Percentiles rank a stretch among this genome's conserved stretches.
phyloP scores from a whole-genome alignment of 2,888 invertebrate species.

The Griposia aprilina region DNA sequence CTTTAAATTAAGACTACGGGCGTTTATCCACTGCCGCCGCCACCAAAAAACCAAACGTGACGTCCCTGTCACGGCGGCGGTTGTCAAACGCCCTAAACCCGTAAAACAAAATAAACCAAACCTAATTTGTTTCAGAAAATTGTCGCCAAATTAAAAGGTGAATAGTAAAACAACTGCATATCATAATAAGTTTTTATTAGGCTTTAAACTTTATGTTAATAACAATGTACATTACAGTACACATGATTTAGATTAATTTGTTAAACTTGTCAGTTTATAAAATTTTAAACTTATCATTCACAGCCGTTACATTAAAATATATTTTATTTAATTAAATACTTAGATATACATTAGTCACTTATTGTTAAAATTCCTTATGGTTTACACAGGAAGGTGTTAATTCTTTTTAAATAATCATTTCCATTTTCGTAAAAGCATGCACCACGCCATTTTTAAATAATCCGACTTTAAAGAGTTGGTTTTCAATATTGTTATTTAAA shows the following conservation, averaged over 20 bases:
- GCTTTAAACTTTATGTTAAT: conserved; percentile 50
- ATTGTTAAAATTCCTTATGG: conserved; percentile 22
- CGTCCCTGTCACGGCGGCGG: no score
- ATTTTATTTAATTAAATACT: conserved; percentile 43
- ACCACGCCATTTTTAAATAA: background rate
- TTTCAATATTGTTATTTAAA: background rate
- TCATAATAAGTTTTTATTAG: conserved; percentile 51
- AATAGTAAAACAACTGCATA: conserved; percentile 16
- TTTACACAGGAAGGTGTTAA: conserved; percentile 9
- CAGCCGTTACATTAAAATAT: conserved; percentile 65
- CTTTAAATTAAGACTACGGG: background rate
- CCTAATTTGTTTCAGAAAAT: background rate
- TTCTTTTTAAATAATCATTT: background rate
- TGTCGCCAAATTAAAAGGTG: background rate
- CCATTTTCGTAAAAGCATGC: background rate
- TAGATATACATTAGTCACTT: conserved; percentile 25
- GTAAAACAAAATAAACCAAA: background rate
- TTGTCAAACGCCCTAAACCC: background rate
- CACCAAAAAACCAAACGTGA: background rate
- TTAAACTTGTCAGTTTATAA: conserved; percentile 61
- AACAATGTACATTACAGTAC: conserved; percentile 44
- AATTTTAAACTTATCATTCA: conserved; percentile 64
- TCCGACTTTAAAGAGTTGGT: background rate
- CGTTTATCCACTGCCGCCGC: background rate
- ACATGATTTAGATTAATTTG: conserved; percentile 29